These are phyloP conservation scores for Diloba caeruleocephala DNA, from an alignment of 2,888 invertebrate species.

Conservation along the genomic window DNA sequence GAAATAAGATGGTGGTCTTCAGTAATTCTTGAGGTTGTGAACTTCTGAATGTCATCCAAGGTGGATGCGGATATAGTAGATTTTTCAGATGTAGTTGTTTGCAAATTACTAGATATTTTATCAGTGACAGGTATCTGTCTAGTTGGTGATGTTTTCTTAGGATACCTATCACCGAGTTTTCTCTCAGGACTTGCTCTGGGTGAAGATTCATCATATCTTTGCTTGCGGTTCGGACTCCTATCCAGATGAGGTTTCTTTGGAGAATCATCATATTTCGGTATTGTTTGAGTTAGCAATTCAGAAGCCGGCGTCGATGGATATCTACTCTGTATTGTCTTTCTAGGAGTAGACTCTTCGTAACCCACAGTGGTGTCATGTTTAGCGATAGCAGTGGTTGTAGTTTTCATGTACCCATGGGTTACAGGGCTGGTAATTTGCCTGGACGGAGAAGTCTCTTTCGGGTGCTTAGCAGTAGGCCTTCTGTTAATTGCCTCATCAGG, in stretches of 20 bases:
- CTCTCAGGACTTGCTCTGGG: slow-evolving; percentile 29
- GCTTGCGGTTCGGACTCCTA: slow-evolving; percentile 21
- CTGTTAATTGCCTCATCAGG: slow-evolving; percentile 9
- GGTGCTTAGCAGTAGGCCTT: slow-evolving; percentile 9
- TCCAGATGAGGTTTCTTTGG: slow-evolving; percentile 33
- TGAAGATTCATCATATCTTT: slow-evolving; percentile 17
- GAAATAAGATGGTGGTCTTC: slow-evolving; percentile 23
- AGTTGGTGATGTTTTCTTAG: slow-evolving; percentile 42
- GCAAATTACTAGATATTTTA: slow-evolving; percentile 41
- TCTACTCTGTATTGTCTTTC: slow-evolving; percentile 15
- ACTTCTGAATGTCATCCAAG: slow-evolving; percentile 45
- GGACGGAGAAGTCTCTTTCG: slow-evolving; percentile 21
- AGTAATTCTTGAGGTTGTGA: slow-evolving; percentile 23
- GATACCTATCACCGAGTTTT: slow-evolving; percentile 18
- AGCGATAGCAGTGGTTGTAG: slow-evolving; percentile 41
- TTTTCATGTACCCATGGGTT: slow-evolving; percentile 36
- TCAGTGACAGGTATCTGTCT: slow-evolving; percentile 15
- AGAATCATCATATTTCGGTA: slow-evolving; percentile 5
- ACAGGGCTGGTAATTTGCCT: slow-evolving; percentile 27
- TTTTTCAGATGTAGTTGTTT: slow-evolving; percentile 46
- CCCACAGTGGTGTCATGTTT: slow-evolving; percentile 26
- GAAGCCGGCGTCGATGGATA: slow-evolving; percentile 9
- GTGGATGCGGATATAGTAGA: slow-evolving; percentile 46
- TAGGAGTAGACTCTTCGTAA: slow-evolving; percentile 5
- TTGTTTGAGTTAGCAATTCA: slow-evolving; percentile 10